phyloP scores from a whole-genome alignment of 2,113 vertebrate genomes.

The Sebastes fasciatus region DNA sequence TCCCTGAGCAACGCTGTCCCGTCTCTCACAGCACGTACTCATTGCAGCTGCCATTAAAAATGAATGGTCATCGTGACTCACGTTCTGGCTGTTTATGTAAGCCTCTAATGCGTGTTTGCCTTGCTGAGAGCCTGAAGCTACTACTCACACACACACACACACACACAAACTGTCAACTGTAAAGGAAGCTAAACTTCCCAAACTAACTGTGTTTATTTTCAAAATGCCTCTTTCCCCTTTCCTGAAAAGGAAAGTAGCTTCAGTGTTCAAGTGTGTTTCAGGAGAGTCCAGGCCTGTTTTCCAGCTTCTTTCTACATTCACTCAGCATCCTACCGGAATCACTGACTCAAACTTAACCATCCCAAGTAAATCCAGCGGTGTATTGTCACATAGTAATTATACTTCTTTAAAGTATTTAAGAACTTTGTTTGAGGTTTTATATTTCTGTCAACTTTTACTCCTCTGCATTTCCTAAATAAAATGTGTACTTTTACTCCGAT shows the following conservation, averaged over 20 bases:
- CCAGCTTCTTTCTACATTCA: not conserved
- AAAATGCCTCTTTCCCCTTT: slow-evolving; percentile 3
- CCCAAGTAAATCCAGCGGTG: not conserved
- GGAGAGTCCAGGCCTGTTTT: slow-evolving; percentile 12
- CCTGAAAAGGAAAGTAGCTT: not conserved
- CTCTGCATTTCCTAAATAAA: too few relatives aligned
- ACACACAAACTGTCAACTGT: not conserved
- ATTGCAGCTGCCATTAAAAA: slow-evolving; percentile 64
- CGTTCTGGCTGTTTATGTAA: slow-evolving; percentile 61
- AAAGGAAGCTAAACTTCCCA: slow-evolving; percentile 41
- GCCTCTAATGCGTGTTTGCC: slow-evolving; percentile 52
- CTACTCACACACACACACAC: slow-evolving; percentile 25
- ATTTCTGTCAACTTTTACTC: too few relatives aligned
- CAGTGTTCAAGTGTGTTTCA: slow-evolving; percentile 4
- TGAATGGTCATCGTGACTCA: slow-evolving; percentile 67
- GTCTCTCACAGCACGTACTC: slow-evolving; percentile 39
- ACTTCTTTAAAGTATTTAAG: too few relatives aligned
- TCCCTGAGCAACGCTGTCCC: slow-evolving; percentile 34
- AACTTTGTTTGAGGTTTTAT: too few relatives aligned
- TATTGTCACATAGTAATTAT: too few relatives aligned
- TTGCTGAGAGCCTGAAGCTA: slow-evolving; percentile 37
- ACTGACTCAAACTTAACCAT: slow-evolving; percentile 4
- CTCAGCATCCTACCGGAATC: not conserved
- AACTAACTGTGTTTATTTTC: slow-evolving; percentile 37
- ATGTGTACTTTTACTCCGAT: too few relatives aligned